Percentiles rank a stretch among this genome's conserved stretches.
Evolutionary conservation across 2,797 vertebrate species (phyloP).

Genomic region (Lepidocolaptes lacrymiger): DNA sequence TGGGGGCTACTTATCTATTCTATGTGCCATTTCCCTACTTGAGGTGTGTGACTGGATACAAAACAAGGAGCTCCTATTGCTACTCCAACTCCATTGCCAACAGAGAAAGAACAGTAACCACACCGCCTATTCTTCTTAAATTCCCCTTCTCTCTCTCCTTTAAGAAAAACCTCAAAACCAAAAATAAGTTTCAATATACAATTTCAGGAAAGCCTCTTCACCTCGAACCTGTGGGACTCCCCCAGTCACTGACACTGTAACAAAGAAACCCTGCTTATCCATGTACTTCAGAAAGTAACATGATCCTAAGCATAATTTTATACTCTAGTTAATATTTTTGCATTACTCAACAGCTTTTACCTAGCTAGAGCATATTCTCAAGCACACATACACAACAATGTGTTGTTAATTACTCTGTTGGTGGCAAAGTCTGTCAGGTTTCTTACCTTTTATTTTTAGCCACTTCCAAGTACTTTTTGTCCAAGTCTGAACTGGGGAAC

Average conservation of each 20-base stretch:
- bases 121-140: neutral
- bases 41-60: neutral
- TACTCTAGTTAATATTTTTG: neutral
- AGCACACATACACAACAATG: neutral
- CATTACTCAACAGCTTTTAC: conserved; percentile 1
- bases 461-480: conserved; percentile 35
- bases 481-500: neutral
- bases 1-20: neutral
- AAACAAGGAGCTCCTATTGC: neutral
- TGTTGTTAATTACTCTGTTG: neutral
- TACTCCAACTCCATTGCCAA: neutral
- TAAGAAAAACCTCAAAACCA: neutral
- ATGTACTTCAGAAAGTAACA: neutral
- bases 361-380: neutral
- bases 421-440: neutral
- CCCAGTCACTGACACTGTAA: neutral
- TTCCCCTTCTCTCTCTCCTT: neutral
- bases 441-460: conserved; percentile 43
- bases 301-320: neutral
- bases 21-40: neutral
- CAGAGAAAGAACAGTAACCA: neutral
- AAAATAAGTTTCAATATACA: neutral
- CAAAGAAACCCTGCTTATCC: neutral
- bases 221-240: neutral
- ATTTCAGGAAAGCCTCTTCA: neutral